A percentile compares a stretch with the other conserved stretches of the same genome.
phyloP scores from a whole-genome alignment of 2,797 vertebrate genomes.

The Cyclopterus lumpus region DNA sequence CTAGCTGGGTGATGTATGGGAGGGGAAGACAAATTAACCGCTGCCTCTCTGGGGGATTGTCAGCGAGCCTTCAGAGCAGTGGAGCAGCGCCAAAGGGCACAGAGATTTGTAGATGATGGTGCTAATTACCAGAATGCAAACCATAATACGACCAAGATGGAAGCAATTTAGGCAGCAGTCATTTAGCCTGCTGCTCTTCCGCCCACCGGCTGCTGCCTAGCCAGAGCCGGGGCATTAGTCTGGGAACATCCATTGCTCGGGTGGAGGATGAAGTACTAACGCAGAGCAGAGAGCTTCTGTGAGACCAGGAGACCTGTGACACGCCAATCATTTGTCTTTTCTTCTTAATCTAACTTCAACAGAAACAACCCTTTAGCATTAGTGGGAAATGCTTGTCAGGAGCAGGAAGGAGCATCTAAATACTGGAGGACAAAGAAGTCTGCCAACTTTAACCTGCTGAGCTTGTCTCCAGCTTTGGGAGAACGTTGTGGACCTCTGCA shows the following conservation, averaged over 20 bases:
- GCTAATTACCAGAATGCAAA: slow-evolving; percentile 92
- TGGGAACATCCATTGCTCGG: slow-evolving; percentile 60
- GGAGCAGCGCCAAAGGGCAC: slow-evolving; percentile 88
- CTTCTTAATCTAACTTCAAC: slow-evolving; percentile 4
- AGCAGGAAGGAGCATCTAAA: slow-evolving; percentile 25
- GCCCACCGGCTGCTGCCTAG: slow-evolving; percentile 84
- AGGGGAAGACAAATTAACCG: slow-evolving; percentile 80
- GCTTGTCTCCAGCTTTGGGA: slow-evolving; percentile 1
- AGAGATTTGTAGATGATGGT: slow-evolving; percentile 91
- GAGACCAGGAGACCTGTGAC: slow-evolving; percentile 37
- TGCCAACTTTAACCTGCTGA: slow-evolving; percentile 24
- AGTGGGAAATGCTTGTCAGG: slow-evolving; percentile 10
- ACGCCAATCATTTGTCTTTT: slow-evolving; percentile 44
- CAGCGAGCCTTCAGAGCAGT: slow-evolving; percentile 76
- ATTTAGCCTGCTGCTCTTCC: slow-evolving; percentile 89
- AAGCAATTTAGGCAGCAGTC: slow-evolving; percentile 91
- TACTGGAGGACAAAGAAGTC: slow-evolving; percentile 13
- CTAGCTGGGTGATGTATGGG: slow-evolving; percentile 77
- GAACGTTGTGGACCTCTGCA: slow-evolving; percentile 15
- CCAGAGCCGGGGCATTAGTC: slow-evolving; percentile 68
- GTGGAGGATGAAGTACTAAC: slow-evolving; percentile 62
- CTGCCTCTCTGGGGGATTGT: slow-evolving; percentile 78
- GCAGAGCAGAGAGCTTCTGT: slow-evolving; percentile 21
- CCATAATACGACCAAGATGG: slow-evolving; percentile 91
- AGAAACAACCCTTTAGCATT: neutral